phyloP scores from a whole-genome alignment of 2,888 invertebrate species.

The Cephus runcator region DNA sequence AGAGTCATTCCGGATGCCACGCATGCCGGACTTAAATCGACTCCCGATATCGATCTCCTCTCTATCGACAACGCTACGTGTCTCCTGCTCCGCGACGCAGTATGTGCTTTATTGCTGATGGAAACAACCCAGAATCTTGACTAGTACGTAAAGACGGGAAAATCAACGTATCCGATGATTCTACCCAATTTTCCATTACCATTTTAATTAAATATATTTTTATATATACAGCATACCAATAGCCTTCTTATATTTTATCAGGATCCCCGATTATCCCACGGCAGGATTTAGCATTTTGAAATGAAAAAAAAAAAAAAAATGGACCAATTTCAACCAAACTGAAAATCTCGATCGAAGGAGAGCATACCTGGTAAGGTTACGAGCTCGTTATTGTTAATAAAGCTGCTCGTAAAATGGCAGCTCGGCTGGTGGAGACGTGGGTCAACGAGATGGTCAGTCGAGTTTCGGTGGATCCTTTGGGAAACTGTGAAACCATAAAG shows the following conservation, averaged over 20 bases:
- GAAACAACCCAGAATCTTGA: background rate
- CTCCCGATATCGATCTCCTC: constrained; percentile 59
- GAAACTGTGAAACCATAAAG: constrained; percentile 38
- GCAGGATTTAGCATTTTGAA: background rate
- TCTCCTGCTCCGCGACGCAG: background rate
- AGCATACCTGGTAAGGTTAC: background rate
- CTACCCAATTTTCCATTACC: background rate
- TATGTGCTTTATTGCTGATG: background rate
- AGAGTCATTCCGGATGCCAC: constrained; percentile 56
- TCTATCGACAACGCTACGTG: constrained; percentile 55
- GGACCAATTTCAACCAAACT: background rate
- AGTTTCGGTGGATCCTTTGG: constrained; percentile 18
- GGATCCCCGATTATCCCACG: background rate
- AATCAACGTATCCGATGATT: background rate
- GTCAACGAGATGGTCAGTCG: constrained; percentile 35
- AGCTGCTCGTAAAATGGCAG: constrained; percentile 47
- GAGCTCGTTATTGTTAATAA: constrained; percentile 53
- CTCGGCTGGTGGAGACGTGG: constrained; percentile 21
- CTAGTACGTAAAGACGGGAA: background rate
- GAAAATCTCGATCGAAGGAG: background rate
- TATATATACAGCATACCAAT: background rate
- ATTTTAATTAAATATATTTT: background rate
- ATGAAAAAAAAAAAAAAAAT: background rate
- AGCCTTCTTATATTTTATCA: background rate
- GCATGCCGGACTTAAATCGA: constrained; percentile 38